Percentiles rank a stretch among this genome's conserved stretches.
phyloP scores from a whole-genome alignment of 2,888 invertebrate genomes.

The Aspidiotus destructor region DNA sequence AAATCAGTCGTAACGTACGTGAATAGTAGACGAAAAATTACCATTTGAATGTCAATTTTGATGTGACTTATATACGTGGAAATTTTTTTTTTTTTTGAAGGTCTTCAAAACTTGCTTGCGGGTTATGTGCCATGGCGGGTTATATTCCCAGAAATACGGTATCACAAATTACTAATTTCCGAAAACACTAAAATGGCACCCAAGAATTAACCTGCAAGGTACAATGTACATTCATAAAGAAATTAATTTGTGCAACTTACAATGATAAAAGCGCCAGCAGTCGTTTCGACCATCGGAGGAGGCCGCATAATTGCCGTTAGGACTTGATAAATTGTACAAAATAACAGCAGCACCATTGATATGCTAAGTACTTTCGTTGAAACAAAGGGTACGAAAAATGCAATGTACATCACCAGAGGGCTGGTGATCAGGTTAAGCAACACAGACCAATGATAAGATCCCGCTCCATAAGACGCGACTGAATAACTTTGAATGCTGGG shows the following conservation, averaged over 20 bases:
- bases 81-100: no score
- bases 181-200: no score
- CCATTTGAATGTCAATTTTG: no score
- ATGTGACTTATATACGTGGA: no score
- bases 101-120: no score
- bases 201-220: no score
- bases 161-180: no score
- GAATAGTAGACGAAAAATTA: no score
- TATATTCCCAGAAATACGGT: no score
- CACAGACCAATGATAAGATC: conserved; percentile 54
- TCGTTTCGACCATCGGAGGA: conserved; percentile 54
- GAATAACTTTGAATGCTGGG: conserved; percentile 57
- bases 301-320: conserved; percentile 65
- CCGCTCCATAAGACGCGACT: conserved; percentile 54
- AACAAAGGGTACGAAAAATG: conserved; percentile 48
- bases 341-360: conserved; percentile 43
- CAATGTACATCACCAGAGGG: conserved; percentile 52
- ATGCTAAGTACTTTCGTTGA: conserved; percentile 46
- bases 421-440: conserved; percentile 54
- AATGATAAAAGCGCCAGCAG: conserved; percentile 53
- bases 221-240: no score
- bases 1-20: no score
- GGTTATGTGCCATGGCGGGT: no score
- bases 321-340: conserved; percentile 57
- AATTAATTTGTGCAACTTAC: conserved; percentile 45